Conservation (phyloP, 2,797 vertebrate species). For the Rhodeus uyekii region DNA sequence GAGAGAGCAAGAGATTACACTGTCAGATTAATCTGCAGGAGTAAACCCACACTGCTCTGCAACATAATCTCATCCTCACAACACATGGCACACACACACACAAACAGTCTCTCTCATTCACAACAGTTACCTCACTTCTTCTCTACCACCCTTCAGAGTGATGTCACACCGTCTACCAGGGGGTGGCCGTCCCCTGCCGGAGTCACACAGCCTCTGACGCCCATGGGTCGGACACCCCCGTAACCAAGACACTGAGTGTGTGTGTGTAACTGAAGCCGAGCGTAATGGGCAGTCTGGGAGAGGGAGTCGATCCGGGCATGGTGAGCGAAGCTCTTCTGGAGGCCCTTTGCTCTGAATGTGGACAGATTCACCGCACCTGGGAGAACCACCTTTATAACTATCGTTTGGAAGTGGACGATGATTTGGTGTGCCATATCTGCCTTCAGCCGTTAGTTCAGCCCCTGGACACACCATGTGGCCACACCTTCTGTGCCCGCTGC, state of each 20-base stretch:
- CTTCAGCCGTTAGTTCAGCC: slow-evolving; percentile 97
- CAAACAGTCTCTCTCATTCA: slow-evolving; percentile 2
- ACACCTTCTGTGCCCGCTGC: slow-evolving; percentile 98
- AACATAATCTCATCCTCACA: slow-evolving; percentile 72
- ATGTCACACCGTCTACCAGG: slow-evolving; percentile 72
- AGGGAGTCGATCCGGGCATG: slow-evolving; percentile 79
- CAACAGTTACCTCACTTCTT: slow-evolving; percentile 25
- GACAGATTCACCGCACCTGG: slow-evolving; percentile 93
- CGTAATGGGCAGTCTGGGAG: slow-evolving; percentile 89
- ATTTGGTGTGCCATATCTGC: slow-evolving; percentile 98
- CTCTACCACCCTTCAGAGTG: slow-evolving; percentile 68
- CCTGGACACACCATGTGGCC: slow-evolving; percentile 94
- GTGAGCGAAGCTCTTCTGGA: slow-evolving; percentile 86
- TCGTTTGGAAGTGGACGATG: slow-evolving; percentile 95
- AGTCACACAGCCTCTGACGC: slow-evolving; percentile 65
- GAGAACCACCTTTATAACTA: slow-evolving; percentile 99
- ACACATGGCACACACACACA: slow-evolving; percentile 64
- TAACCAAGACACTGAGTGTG: slow-evolving; percentile 45
- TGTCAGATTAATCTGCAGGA: slow-evolving; percentile 78
- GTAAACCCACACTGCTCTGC: slow-evolving; percentile 61
- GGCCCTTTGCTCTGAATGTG: slow-evolving; percentile 90
- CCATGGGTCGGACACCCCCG: slow-evolving; percentile 70
- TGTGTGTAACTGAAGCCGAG: slow-evolving; percentile 13
- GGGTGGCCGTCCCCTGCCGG: slow-evolving; percentile 73
- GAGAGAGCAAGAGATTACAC: slow-evolving; percentile 82